Evolutionary conservation across 2,113 vertebrate genomes (phyloP).

Genomic region (Procapra przewalskii): DNA sequence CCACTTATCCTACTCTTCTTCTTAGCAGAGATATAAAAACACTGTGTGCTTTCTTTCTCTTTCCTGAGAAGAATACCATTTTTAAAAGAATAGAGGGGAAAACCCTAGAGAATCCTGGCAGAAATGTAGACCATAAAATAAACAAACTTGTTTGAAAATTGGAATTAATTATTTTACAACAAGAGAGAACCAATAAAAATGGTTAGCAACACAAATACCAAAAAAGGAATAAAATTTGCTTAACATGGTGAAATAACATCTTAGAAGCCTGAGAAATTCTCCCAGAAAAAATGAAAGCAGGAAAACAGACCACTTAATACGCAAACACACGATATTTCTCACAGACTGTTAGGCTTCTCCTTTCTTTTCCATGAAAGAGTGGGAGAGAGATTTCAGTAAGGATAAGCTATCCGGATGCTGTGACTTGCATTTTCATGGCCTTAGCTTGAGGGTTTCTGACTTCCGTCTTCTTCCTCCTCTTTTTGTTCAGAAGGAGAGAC

Average conservation of each 20-base stretch:
- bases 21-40: neutral
- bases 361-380: neutral
- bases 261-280: neutral
- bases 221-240: neutral
- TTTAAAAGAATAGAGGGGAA: neutral
- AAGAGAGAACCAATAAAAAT: neutral
- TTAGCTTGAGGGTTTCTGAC: neutral
- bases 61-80: neutral
- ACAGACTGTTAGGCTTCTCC: neutral
- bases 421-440: neutral
- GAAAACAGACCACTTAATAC: neutral
- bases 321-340: neutral
- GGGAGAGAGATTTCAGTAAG: neutral
- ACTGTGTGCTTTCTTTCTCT: neutral
- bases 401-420: neutral
- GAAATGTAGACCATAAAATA: neutral
- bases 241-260: neutral
- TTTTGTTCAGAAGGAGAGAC: neutral
- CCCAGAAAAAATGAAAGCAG: neutral
- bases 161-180: neutral
- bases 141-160: neutral
- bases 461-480: neutral
- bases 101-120: neutral
- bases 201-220: neutral
- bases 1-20: slow-evolving; percentile 16